Base-by-base conservation (phyloP, 2,888 invertebrate genomes). In the Ochropleura plecta region DNA sequence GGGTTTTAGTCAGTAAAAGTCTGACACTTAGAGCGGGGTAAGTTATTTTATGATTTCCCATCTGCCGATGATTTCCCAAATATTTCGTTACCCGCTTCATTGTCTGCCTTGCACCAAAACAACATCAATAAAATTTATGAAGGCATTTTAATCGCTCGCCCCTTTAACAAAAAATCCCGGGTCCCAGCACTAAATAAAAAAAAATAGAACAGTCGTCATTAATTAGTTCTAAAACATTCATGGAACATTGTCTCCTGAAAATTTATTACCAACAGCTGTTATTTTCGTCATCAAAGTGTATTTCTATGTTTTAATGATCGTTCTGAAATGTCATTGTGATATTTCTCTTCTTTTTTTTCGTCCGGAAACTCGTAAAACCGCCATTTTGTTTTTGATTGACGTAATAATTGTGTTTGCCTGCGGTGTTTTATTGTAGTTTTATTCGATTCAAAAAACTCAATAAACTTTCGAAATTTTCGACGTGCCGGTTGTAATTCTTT, bases 231-330 rank as follows among this genome's bases (percentile, higher is more conserved):
- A 65, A 80, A 90, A 90, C 90, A 87, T 91, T 91, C 87, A 89
- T 88, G 87, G 79, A 87, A 86, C 86, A 90, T 90, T 89, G 90
- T 89, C 84, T 81, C 74, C 62, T 76, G 42, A 80, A 88, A 88
- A 94, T 87, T 90, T 92, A 94, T 93, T 62, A 84, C 78, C 65
- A 83, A 89, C 94, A 94, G 94, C 92, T 94, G 94, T 84, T 88
- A 75, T 18, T 44, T 48, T 55, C 76, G 67, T 57, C 78, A 79
- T 77, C 71, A 73, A 77, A 82, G 55, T 40, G 51, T 67, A 30
- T 53, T 74, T 66, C 67, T 66, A 68, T 79, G 63, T 76, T 85
- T 88, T 87, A 87, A 87, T 87, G 71, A 83, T 82, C 70, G 59
- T 74, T 78, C 73, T 82, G 82, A 88, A 89, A 84, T 84, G 84